Percentiles rank a stretch among this genome's conserved stretches.
Conservation (phyloP, 2,888 invertebrate genomes). For the Craniophora ligustri region DNA sequence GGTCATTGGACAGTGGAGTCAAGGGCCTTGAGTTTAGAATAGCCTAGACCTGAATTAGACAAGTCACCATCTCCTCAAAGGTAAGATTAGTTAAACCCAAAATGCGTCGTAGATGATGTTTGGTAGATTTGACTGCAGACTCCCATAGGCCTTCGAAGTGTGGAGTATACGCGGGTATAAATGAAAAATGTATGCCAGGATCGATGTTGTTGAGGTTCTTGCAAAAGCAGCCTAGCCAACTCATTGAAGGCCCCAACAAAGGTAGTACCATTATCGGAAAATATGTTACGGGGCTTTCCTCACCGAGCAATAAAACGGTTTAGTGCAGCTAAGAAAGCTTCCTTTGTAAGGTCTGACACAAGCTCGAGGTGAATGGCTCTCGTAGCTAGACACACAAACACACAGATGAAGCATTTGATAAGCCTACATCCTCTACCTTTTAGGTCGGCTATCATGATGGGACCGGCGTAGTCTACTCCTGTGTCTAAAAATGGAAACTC, state of each 20-base stretch:
- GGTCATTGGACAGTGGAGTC: no score
- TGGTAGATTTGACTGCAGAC: not conserved
- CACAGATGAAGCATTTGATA: slow-evolving; percentile 41
- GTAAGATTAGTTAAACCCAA: slow-evolving; percentile 13
- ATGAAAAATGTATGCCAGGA: slow-evolving; percentile 5
- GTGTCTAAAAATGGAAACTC: no score
- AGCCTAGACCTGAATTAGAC: no score
- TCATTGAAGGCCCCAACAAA: slow-evolving; percentile 14
- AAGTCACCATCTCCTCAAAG: no score
- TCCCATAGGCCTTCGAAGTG: slow-evolving; percentile 14
- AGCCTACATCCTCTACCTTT: slow-evolving; percentile 42
- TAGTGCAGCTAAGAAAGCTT: slow-evolving; percentile 33
- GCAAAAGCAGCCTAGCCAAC: not conserved
- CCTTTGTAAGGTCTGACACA: slow-evolving; percentile 38
- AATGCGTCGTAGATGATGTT: slow-evolving; percentile 6
- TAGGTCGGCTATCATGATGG: slow-evolving; percentile 21
- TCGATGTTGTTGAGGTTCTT: not conserved
- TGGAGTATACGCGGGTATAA: slow-evolving; percentile 10
- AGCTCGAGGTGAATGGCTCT: slow-evolving; percentile 41
- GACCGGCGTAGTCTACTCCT: slow-evolving; percentile 23
- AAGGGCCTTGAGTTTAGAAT: no score
- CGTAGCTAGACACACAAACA: slow-evolving; percentile 45
- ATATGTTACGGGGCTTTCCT: slow-evolving; percentile 13
- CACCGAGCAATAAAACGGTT: slow-evolving; percentile 31
- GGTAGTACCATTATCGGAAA: slow-evolving; percentile 21